phyloP scores from a whole-genome alignment of 2,888 invertebrate genomes.

The Carpatolechia fugitivella region DNA sequence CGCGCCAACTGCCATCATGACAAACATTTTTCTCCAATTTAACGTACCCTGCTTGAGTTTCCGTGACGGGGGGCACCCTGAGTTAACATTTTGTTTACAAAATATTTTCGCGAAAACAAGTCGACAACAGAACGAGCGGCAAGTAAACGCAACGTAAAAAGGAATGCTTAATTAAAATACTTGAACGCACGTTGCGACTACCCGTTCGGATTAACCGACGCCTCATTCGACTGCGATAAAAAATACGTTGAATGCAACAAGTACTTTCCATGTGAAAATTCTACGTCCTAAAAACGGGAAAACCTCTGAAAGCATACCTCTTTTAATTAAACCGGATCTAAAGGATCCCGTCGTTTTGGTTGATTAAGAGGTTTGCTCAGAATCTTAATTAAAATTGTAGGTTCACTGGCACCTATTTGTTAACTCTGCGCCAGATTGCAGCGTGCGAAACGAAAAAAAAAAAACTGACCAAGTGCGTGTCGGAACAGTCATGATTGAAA shows the following conservation, averaged over 20 bases:
- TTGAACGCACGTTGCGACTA: neutral
- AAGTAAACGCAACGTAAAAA: neutral
- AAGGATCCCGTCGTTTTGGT: slow-evolving; percentile 10
- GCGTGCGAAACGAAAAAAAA: neutral
- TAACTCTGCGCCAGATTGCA: neutral
- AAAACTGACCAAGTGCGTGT: neutral
- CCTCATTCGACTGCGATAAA: too few species aligned
- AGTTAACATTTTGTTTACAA: neutral
- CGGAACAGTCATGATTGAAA: too few species aligned
- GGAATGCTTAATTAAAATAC: neutral
- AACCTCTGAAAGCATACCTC: slow-evolving; percentile 13
- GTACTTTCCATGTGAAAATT: slow-evolving; percentile 1
- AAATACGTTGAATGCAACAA: slow-evolving; percentile 9
- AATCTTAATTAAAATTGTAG: slow-evolving; percentile 20
- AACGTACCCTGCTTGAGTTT: neutral
- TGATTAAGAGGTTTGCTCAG: slow-evolving; percentile 21
- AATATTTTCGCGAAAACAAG: neutral
- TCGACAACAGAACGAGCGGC: neutral
- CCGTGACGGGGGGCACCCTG: neutral
- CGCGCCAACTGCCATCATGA: neutral
- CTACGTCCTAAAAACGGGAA: neutral
- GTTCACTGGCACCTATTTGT: slow-evolving; percentile 10
- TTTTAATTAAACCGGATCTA: slow-evolving; percentile 18
- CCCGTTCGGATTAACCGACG: neutral
- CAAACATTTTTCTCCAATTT: slow-evolving; percentile 4